A percentile compares a stretch with the other conserved stretches of the same genome.
phyloP scores from a whole-genome alignment of 37 sponge, comb jelly and placozoan genomes.

The Cladorhizidae sp. region DNA sequence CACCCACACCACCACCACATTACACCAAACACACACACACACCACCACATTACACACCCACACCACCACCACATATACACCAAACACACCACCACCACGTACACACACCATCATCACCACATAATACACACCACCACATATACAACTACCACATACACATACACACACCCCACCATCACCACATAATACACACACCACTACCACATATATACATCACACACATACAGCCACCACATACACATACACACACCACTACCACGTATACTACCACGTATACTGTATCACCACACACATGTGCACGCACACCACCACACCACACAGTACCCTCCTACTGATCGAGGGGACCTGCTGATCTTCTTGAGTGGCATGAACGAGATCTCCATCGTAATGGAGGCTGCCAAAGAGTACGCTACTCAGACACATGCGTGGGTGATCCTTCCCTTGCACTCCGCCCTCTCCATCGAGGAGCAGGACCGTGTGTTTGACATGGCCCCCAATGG shows the following conservation, averaged over 20 bases:
- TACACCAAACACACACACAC: too few relatives aligned
- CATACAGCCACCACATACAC: not conserved
- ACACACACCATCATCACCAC: too few relatives aligned
- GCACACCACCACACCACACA: not conserved
- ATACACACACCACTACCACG: not conserved
- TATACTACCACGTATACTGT: not conserved
- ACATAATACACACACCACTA: too few relatives aligned
- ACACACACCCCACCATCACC: too few relatives aligned
- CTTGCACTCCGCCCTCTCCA: conserved; percentile 92
- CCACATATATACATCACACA: too few relatives aligned
- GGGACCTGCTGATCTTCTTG: conserved; percentile 88
- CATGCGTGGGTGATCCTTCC: conserved; percentile 83
- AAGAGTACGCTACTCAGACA: conserved; percentile 76
- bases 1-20: too few relatives aligned
- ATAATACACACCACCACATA: too few relatives aligned
- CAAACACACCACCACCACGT: too few relatives aligned
- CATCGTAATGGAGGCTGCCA: conserved; percentile 74
- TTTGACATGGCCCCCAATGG: conserved; percentile 92
- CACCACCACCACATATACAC: too few relatives aligned
- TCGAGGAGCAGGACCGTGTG: conserved; percentile 93
- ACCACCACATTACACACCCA: too few relatives aligned
- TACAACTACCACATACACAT: too few relatives aligned
- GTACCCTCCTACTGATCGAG: conserved; percentile 86
- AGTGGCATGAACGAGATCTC: conserved; percentile 94
- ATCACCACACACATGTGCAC: not conserved